Evolutionary conservation across 2,888 invertebrate genomes (phyloP), one percentile per base, ranked within the genome.

Genomic region (Diaperis boleti): DNA sequence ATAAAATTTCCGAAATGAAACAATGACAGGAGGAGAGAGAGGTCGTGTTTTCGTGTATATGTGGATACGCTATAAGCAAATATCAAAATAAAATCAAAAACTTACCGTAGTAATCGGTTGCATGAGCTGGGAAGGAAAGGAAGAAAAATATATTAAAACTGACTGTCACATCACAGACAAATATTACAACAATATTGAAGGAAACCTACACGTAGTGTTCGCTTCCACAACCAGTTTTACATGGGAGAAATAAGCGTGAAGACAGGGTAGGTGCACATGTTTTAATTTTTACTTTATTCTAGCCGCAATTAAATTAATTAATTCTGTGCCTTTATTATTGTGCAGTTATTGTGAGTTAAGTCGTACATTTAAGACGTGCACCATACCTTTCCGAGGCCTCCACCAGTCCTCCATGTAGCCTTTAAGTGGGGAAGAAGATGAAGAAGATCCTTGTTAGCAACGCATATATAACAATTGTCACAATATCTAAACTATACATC

Each of bases 91-190:
- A 86, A 88, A 89, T 86, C 87, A 87, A 77, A 87, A 88, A 95
- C 96, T 96, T 94, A 97, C 96, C 96, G 94, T 96, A 96, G 87
- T 96, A 96, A 88, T 96, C 96, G 88, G 96, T 94, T 83, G 95
- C 94, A 90, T 95, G 95, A 87, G 95, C 96, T 94, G 84, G 78
- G 73, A 71, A 72, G 78, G 79, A 77, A 76, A 76, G 77, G 78
- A 74, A 80, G 79, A 77, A 80, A 77, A 78, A 75, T 72, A 75
- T 73, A 71, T 71, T 67, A 70, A 64, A 67, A 64, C 31, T 37
- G 39, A 57, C 37, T 14, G 29, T 45, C 33, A 29, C 13, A 49
- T 33, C 33, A 47, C 13, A 13, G 10, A 14, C 8, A 29, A 29
- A 49, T 49, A 52, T n/a, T 41, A 55, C 41, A 54, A 60, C 44